phyloP scores from a whole-genome alignment of 2,797 vertebrate genomes.

The Otolemur crassicaudatus region DNA sequence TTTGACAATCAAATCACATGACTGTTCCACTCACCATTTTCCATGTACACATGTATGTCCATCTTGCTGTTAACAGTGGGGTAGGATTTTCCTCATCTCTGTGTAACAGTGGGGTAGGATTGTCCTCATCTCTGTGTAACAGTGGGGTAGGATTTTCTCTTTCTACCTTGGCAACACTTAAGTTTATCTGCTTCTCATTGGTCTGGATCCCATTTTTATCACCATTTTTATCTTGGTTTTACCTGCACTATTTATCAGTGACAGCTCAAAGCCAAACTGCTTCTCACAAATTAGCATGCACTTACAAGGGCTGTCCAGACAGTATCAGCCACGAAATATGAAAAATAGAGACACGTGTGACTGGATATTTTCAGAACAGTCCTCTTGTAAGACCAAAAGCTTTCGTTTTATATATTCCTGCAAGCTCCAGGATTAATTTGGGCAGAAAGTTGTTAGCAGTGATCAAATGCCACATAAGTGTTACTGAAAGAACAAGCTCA shows the following conservation, averaged over 20 bases:
- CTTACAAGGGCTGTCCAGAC: background rate
- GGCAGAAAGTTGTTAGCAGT: conserved; percentile 60
- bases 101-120: too few relatives aligned
- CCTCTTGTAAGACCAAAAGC: background rate
- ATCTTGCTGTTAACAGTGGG: background rate
- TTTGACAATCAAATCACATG: background rate
- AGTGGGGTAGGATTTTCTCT: background rate
- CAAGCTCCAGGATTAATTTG: conserved; percentile 39
- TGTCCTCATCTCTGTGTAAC: too few relatives aligned
- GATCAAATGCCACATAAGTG: conserved; percentile 67
- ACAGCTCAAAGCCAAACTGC: conserved; percentile 57
- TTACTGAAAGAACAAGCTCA: conserved; percentile 37
- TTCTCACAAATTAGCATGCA: conserved; percentile 46
- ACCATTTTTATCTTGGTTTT: conserved; percentile 34
- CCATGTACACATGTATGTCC: background rate
- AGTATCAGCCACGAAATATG: too few relatives aligned
- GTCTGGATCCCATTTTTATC: conserved; percentile 35
- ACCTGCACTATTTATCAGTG: conserved; percentile 40
- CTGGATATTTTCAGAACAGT: too few relatives aligned
- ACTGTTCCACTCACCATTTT: background rate
- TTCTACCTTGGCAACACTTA: background rate
- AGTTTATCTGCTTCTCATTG: conserved; percentile 50
- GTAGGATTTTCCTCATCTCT: too few relatives aligned
- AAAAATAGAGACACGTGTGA: too few relatives aligned
- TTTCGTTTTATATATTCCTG: conserved; percentile 48